phyloP scores from a whole-genome alignment of 2,888 invertebrate species.

The Byasa hedistus region DNA sequence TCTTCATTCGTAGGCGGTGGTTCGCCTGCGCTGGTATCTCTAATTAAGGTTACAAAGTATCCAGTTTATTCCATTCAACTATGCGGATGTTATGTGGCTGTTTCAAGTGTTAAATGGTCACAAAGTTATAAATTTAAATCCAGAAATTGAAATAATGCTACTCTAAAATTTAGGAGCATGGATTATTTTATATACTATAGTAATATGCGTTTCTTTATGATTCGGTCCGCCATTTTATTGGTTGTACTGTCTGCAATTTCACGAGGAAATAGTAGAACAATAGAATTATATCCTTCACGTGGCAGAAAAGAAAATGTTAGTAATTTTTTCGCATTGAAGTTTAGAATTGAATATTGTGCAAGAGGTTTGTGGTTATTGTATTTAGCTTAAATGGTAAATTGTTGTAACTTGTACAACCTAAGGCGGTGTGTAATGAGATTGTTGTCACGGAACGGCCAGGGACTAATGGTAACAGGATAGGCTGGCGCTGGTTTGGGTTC shows the following conservation, averaged over 20 bases:
- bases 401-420: constrained; percentile 3
- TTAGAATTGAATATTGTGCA: not conserved
- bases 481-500: constrained; percentile 34
- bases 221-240: constrained; percentile 52
- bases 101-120: not conserved
- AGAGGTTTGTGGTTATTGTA: constrained; percentile 21
- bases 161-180: too few species aligned
- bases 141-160: too few species aligned
- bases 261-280: constrained; percentile 53
- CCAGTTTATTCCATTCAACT: constrained; percentile 40
- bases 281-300: constrained; percentile 61
- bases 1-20: constrained; percentile 48
- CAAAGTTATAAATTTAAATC: too few species aligned
- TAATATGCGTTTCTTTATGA: constrained; percentile 51
- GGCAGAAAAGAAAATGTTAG: constrained; percentile 29
- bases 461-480: constrained; percentile 52
- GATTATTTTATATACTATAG: too few species aligned
- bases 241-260: constrained; percentile 39
- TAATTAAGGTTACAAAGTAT: constrained; percentile 62
- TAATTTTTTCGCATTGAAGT: constrained; percentile 15
- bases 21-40: constrained; percentile 57
- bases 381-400: constrained; percentile 22
- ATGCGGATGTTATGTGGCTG: not conserved
- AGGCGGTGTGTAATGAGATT: constrained; percentile 47
- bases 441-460: constrained; percentile 43